Percentiles rank a stretch among this genome's conserved stretches.
These are phyloP conservation scores for Prunella himalayana DNA, from an alignment of 2,113 vertebrate species.

Conservation along the genomic window DNA sequence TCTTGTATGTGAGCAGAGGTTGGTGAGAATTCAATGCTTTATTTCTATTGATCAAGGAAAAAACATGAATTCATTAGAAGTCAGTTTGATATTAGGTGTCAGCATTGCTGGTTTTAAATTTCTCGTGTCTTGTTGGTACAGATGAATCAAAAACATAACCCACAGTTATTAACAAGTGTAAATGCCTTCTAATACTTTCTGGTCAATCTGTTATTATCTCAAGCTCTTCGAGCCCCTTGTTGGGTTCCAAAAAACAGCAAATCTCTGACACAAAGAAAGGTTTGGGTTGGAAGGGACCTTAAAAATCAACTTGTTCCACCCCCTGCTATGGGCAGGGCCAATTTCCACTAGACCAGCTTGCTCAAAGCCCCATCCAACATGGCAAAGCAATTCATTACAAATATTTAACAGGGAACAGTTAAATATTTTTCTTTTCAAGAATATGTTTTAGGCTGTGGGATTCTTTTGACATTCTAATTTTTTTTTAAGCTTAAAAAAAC, in stretches of 20 bases:
- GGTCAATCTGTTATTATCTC: not conserved
- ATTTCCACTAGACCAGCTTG: not conserved
- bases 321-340: not conserved
- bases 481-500: not conserved
- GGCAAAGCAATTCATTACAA: not conserved
- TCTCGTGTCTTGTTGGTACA: not conserved
- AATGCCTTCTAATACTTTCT: not conserved
- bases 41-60: not conserved
- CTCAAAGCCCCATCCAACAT: not conserved
- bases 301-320: not conserved
- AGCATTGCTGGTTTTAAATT: not conserved
- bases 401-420: not conserved
- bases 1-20: not conserved
- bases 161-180: not conserved
- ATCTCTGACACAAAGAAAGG: not conserved
- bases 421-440: not conserved
- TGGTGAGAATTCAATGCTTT: not conserved
- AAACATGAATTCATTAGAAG: not conserved
- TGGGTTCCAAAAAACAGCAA: not conserved
- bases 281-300: not conserved
- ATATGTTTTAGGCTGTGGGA: not conserved
- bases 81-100: not conserved
- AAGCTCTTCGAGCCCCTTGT: fast-evolving
- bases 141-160: not conserved
- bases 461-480: not conserved